These are phyloP conservation scores for Diadegma fenestrale DNA, from an alignment of 2,888 invertebrate species.

Conservation along the genomic window DNA sequence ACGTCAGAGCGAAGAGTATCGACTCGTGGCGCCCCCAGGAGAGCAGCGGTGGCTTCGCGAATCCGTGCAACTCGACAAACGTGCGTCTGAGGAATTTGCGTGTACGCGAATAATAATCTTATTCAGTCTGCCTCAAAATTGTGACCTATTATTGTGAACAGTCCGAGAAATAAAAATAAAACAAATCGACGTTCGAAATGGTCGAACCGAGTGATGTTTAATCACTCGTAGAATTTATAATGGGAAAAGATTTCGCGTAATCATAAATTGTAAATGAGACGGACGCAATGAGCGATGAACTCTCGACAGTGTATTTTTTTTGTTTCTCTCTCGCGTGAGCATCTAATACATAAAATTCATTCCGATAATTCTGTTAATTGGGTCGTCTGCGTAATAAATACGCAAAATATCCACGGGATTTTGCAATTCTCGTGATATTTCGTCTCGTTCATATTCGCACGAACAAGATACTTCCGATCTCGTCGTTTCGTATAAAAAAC, in stretches of 20 bases:
- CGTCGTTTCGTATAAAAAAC: background rate
- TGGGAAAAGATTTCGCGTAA: slow-evolving; percentile 28
- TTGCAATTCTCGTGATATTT: slow-evolving; percentile 24
- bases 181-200: background rate
- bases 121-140: background rate
- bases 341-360: slow-evolving; percentile 26
- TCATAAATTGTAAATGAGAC: slow-evolving; percentile 22
- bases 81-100: background rate
- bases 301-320: slow-evolving; percentile 37
- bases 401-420: slow-evolving; percentile 8
- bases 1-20: background rate
- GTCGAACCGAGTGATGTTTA: slow-evolving; percentile 4
- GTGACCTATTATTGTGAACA: background rate
- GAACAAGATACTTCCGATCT: slow-evolving; percentile 21
- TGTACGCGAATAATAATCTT: background rate
- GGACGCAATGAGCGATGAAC: slow-evolving; percentile 56
- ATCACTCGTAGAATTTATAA: background rate
- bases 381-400: slow-evolving; percentile 50
- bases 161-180: background rate
- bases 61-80: background rate
- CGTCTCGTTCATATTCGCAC: background rate
- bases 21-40: background rate
- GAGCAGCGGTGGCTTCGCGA: background rate
- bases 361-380: slow-evolving; percentile 58
- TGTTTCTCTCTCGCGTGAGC: slow-evolving; percentile 1